Conservation (phyloP, 2,797 vertebrate species). For the Phaenicophaeus curvirostris region DNA sequence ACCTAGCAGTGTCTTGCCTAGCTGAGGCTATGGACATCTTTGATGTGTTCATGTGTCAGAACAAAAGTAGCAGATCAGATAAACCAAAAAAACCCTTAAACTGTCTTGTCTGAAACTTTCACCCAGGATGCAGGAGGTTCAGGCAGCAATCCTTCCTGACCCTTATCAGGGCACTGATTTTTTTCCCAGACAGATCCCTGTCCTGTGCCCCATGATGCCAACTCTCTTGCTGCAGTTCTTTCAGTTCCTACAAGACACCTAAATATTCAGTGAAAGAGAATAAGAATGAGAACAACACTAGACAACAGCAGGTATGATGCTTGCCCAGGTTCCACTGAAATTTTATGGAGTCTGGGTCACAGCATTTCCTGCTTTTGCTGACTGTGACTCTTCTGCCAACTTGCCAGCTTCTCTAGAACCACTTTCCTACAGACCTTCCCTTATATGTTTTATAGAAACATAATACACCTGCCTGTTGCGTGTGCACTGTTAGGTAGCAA, state of each 20-base stretch:
- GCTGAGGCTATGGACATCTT: background rate
- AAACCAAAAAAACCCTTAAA: background rate
- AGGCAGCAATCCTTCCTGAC: accelerated
- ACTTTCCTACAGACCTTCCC: background rate
- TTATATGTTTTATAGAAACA: accelerated
- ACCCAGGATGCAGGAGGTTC: background rate
- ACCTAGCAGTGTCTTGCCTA: background rate
- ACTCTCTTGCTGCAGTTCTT: background rate
- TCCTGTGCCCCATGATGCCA: background rate
- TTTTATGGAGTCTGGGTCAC: background rate
- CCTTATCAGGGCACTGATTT: background rate
- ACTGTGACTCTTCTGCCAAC: background rate
- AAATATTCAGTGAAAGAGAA: background rate
- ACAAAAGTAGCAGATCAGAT: background rate
- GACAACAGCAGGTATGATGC: background rate
- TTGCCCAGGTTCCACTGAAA: background rate
- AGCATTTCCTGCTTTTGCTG: background rate
- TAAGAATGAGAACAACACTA: background rate
- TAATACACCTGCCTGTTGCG: accelerated
- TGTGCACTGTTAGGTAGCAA: background rate
- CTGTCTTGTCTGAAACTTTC: background rate
- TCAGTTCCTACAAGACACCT: background rate
- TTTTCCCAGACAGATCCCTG: background rate
- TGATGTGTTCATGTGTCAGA: background rate
- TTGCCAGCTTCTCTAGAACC: background rate